Percentiles rank a stretch among this genome's conserved stretches.
phyloP scores from a whole-genome alignment of 30 jellyfish, hydroid and myxozoan genomes.

The Euphysa ruthae region DNA sequence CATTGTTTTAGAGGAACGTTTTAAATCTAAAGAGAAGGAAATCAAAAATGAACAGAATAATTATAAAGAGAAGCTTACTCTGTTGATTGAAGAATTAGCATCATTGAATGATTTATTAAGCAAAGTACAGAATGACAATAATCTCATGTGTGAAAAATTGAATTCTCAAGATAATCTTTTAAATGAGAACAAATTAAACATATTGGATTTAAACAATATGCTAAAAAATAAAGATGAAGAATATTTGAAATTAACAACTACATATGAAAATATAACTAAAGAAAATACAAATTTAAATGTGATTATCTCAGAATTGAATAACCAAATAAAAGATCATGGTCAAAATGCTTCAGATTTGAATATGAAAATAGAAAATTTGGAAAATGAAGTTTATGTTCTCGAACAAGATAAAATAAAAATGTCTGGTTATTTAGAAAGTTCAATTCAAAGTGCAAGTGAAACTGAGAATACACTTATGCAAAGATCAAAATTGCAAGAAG shows the following conservation, averaged over 20 bases:
- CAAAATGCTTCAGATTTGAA: background rate
- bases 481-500: background rate
- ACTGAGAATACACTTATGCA: background rate
- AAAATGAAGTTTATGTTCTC: background rate
- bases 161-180: background rate
- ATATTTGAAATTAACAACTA: background rate
- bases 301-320: background rate
- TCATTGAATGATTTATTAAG: background rate
- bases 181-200: background rate
- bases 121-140: background rate
- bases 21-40: constrained; percentile 7
- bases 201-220: background rate
- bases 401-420: background rate
- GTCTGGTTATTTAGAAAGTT: background rate
- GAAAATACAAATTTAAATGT: background rate
- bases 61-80: background rate
- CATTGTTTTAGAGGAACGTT: constrained; percentile 13
- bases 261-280: background rate
- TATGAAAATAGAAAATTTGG: background rate
- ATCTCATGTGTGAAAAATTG: background rate
- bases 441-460: background rate
- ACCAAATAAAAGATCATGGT: background rate
- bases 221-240: background rate
- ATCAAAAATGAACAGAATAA: background rate
- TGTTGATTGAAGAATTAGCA: background rate